Evolutionary conservation across 2,888 invertebrate species (phyloP).

Genomic region (Habroteleia sp.): DNA sequence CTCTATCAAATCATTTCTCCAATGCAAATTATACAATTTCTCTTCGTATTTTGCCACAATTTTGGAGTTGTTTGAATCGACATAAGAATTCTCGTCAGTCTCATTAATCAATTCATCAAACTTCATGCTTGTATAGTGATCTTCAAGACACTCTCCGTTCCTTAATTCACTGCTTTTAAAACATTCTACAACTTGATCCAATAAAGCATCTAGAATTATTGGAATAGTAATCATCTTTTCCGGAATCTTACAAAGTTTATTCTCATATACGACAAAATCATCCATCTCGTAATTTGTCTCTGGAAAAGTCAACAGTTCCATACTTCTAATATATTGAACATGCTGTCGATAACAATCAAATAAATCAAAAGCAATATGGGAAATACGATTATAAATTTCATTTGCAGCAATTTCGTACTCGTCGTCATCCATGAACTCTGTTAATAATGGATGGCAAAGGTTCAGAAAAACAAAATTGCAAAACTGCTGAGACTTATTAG

Average conservation of each 20-base stretch:
- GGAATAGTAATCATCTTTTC: slow-evolving; percentile 69
- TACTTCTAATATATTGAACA: slow-evolving; percentile 81
- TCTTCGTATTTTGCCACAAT: slow-evolving; percentile 4
- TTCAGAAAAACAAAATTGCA: slow-evolving; percentile 64
- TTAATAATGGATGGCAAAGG: slow-evolving; percentile 62
- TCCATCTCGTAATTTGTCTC: slow-evolving; percentile 30
- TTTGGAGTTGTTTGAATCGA: neutral
- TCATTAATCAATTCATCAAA: slow-evolving; percentile 4
- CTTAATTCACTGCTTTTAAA: neutral
- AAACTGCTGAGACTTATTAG: slow-evolving; percentile 72
- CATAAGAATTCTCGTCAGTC: slow-evolving; percentile 4
- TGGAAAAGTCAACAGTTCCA: slow-evolving; percentile 73
- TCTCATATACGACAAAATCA: slow-evolving; percentile 64
- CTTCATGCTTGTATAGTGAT: neutral
- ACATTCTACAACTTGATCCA: slow-evolving; percentile 69
- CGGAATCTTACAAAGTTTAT: slow-evolving; percentile 66
- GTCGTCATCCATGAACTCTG: slow-evolving; percentile 26
- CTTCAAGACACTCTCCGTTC: neutral
- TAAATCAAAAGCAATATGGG: slow-evolving; percentile 82
- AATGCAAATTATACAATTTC: slow-evolving; percentile 19
- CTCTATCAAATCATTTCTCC: slow-evolving; percentile 15
- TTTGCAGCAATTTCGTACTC: slow-evolving; percentile 28
- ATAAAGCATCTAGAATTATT: slow-evolving; percentile 70
- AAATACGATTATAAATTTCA: slow-evolving; percentile 82
- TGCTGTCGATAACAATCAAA: slow-evolving; percentile 83